Percentiles rank a stretch among this genome's conserved stretches.
Evolutionary conservation across 2,888 invertebrate genomes (phyloP).

Genomic region (Glaucopsyche alexis): DNA sequence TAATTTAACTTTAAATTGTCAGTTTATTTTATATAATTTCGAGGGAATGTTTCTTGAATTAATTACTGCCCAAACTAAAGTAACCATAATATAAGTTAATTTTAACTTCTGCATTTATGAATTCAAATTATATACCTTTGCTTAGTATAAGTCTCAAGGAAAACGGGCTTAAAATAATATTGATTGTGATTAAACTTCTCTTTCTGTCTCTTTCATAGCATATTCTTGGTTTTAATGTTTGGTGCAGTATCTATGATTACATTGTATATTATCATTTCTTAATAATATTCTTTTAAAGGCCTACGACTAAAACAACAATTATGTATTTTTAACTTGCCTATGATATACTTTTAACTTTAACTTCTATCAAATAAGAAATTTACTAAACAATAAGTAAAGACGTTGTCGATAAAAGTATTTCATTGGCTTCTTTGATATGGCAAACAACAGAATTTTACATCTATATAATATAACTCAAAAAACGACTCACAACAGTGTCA

Average conservation of each 20-base stretch:
- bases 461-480: slow-evolving; percentile 65
- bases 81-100: slow-evolving; percentile 35
- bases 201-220: slow-evolving; percentile 67
- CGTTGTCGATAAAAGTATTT: slow-evolving; percentile 31
- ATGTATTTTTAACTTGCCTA: slow-evolving; percentile 51
- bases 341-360: slow-evolving; percentile 52
- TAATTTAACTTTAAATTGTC: background rate
- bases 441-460: slow-evolving; percentile 33
- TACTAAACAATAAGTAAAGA: background rate
- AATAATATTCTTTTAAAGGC: slow-evolving; percentile 56
- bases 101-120: slow-evolving; percentile 32
- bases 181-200: slow-evolving; percentile 62
- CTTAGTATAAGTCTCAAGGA: slow-evolving; percentile 66
- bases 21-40: slow-evolving; percentile 47
- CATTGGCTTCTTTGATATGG: slow-evolving; percentile 27
- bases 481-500: slow-evolving; percentile 73
- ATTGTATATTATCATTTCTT: slow-evolving; percentile 77
- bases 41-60: slow-evolving; percentile 46
- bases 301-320: slow-evolving; percentile 56
- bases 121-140: slow-evolving; percentile 49
- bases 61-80: slow-evolving; percentile 59
- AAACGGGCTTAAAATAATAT: slow-evolving; percentile 72
- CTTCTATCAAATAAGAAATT: slow-evolving; percentile 36
- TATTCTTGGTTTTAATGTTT: slow-evolving; percentile 75
- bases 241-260: slow-evolving; percentile 78